These are phyloP conservation scores for Spilarctia lutea DNA, from an alignment of 2,888 invertebrate species.

Conservation along the genomic window DNA sequence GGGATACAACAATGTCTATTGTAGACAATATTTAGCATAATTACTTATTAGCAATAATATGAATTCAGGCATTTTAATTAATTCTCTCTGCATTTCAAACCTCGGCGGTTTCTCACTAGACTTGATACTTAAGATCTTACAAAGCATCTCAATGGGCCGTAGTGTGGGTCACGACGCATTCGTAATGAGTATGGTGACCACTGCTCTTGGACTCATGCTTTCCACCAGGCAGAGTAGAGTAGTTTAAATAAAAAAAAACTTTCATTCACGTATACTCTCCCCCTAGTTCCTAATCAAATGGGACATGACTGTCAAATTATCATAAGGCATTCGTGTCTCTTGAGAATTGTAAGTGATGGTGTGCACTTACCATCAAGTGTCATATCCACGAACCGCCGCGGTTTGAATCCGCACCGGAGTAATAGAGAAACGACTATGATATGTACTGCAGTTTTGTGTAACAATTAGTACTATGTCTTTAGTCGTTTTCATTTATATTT, in stretches of 20 bases:
- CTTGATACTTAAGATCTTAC: too few relatives aligned
- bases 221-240: too few relatives aligned
- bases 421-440: slow-evolving; percentile 63
- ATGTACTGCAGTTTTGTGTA: slow-evolving; percentile 74
- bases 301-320: too few relatives aligned
- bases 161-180: too few relatives aligned
- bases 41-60: neutral
- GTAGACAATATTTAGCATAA: neutral
- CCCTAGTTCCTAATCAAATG: too few relatives aligned
- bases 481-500: slow-evolving; percentile 58
- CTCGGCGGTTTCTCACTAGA: neutral
- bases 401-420: neutral
- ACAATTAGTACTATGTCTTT: slow-evolving; percentile 72
- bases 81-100: neutral
- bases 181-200: too few relatives aligned
- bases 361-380: too few relatives aligned
- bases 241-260: too few relatives aligned
- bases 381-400: neutral
- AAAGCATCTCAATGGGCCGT: neutral
- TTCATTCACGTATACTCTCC: too few relatives aligned
- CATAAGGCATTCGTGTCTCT: too few relatives aligned
- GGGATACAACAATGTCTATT: neutral
- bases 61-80: neutral
- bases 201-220: too few relatives aligned
- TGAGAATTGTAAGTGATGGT: too few relatives aligned